A percentile compares a stretch with the other conserved stretches of the same genome.
These are phyloP conservation scores for Oostethus manadensis DNA, from an alignment of 2,113 vertebrate species.

Conservation along the genomic window DNA sequence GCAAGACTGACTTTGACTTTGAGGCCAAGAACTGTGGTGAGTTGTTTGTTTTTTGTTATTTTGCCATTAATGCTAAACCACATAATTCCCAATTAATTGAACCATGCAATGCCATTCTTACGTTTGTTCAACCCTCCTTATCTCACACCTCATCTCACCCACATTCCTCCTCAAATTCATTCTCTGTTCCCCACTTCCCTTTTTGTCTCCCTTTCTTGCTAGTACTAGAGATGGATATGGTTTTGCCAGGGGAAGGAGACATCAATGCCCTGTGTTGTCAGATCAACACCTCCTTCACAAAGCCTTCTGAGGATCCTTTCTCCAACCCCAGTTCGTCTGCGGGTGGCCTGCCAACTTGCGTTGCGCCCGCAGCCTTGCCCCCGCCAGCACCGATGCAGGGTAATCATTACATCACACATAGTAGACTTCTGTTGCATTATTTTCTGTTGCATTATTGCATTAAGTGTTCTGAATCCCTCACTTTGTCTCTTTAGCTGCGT, in stretches of 20 bases:
- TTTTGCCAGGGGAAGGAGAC: constrained; percentile 67
- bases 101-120: too few species aligned
- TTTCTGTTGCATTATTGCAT: too few species aligned
- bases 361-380: constrained; percentile 50
- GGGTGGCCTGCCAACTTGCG: constrained; percentile 52
- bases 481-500: constrained; percentile 39
- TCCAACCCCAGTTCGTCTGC: constrained; percentile 51
- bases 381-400: constrained; percentile 66
- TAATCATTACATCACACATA: constrained; percentile 18
- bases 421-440: not conserved
- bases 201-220: constrained; percentile 18
- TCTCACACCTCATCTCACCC: not conserved
- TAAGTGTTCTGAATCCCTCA: constrained; percentile 1
- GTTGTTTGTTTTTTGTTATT: constrained; percentile 23
- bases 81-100: too few species aligned
- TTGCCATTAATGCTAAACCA: not conserved
- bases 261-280: constrained; percentile 82
- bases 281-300: constrained; percentile 80
- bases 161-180: not conserved
- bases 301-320: constrained; percentile 72
- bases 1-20: constrained; percentile 81
- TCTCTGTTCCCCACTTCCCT: not conserved
- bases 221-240: constrained; percentile 77
- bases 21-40: constrained; percentile 80
- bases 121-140: not conserved